Percentiles rank a stretch among this genome's conserved stretches.
Conservation (phyloP, 2,113 vertebrate genomes). For the Theropithecus gelada region DNA sequence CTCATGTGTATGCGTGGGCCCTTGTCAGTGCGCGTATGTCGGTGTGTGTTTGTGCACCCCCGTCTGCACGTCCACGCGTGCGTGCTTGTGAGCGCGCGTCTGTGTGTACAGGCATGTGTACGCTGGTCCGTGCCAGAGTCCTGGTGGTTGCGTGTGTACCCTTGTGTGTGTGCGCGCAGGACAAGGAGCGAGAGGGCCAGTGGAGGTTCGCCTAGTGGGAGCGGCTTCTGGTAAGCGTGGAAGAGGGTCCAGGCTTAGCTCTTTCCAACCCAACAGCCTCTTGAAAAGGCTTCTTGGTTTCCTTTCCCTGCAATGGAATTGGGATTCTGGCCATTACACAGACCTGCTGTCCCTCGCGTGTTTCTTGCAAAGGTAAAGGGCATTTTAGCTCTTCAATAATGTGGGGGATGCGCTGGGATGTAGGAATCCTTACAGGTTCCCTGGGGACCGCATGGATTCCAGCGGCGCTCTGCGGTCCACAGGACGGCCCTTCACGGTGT, state of each 20-base stretch:
- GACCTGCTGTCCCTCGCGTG: background rate
- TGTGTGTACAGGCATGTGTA: background rate
- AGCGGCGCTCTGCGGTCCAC: no score
- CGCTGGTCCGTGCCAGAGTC: no score
- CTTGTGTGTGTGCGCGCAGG: background rate
- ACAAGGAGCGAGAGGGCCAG: background rate
- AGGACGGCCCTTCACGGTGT: background rate
- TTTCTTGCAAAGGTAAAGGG: background rate
- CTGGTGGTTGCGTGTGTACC: no score
- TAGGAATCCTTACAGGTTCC: background rate
- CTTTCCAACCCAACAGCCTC: background rate
- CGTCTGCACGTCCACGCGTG: background rate
- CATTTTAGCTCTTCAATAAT: no score
- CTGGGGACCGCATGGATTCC: background rate
- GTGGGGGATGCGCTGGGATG: rapidly evolving
- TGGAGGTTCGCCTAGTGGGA: background rate
- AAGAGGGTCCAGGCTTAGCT: background rate
- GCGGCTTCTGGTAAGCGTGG: background rate
- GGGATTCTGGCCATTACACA: background rate
- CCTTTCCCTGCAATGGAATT: background rate
- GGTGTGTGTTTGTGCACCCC: background rate
- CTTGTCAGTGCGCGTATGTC: no score
- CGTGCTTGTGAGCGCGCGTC: background rate
- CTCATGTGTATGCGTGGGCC: background rate
- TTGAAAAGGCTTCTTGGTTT: background rate